Conservation (phyloP, 2,113 vertebrate genomes). For the Notechis scutatus region DNA sequence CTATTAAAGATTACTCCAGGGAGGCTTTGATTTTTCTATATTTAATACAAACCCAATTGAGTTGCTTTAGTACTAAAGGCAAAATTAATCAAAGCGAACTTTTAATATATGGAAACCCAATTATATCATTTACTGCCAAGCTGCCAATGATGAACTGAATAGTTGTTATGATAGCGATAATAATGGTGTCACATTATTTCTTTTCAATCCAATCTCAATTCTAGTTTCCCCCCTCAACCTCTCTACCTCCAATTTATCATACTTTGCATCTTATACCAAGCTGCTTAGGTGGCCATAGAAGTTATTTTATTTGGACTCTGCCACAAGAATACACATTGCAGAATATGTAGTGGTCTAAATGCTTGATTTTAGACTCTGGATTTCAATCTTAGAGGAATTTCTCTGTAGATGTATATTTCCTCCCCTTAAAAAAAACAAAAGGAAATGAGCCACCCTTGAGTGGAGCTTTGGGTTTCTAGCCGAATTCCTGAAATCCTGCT, state of each 20-base stretch:
- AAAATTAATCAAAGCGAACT: constrained; percentile 38
- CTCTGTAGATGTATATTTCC: neutral
- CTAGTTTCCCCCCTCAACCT: neutral
- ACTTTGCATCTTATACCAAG: neutral
- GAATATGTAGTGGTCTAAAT: neutral
- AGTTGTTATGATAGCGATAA: constrained; percentile 14
- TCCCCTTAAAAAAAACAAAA: neutral
- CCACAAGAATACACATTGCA: neutral
- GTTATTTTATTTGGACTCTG: neutral
- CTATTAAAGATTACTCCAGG: constrained; percentile 38
- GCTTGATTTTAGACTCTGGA: neutral
- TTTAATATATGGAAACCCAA: constrained; percentile 45
- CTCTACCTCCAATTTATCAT: neutral
- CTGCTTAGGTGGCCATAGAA: neutral
- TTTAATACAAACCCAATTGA: constrained; percentile 37
- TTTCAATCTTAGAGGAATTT: neutral
- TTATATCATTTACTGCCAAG: constrained; percentile 42
- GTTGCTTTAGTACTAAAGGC: constrained; percentile 43
- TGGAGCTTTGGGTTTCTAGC: neutral
- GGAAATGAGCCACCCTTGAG: neutral
- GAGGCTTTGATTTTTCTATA: constrained; percentile 14
- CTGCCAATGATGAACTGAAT: constrained; percentile 59
- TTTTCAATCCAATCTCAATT: constrained; percentile 29
- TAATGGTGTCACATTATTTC: neutral
- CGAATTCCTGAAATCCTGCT: neutral